Evolutionary conservation across 2,113 vertebrate genomes (phyloP), one percentile per base, ranked within the genome.

Genomic region (Cyprinodon variegatus): DNA sequence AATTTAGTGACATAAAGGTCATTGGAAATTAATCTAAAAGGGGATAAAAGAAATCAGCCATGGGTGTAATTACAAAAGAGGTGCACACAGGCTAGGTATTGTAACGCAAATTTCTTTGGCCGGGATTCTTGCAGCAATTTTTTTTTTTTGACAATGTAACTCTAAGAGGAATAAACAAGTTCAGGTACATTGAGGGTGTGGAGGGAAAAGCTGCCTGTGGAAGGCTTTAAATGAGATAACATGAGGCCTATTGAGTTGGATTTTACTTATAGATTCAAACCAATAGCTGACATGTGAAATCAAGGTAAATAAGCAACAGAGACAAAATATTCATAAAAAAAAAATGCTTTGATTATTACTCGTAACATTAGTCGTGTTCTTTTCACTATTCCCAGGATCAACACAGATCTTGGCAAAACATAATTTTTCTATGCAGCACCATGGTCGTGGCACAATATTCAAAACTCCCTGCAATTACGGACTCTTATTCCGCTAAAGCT

Each of bases 21-120:
- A 95, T 72, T 93, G 92, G 86, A 93, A 94, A 93, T 93, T 81
- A 94, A 94, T 93, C 93, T 91, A 90, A 91, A 92, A 84, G 75
- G 76, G 84, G n/a, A 90, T 92, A 90, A 94, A 94, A 92, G 94
- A 94, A 94, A 89, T 91, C 93, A 95, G 88, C 93, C 92, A 94
- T 90, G 94, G 92, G 91, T 95, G 93, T 95, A 95, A 95, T 95
- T 95, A 91, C 89, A 85, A 92, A 92, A 90, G 88, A 82, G 88
- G 85, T 79, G 84, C 85, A 83, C 64, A 82, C 74, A 79, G 92
- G 92, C 93, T 94, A 92, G 94, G 88, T 93, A 93, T 83, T 91
- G 90, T 86, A 87, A 88, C 85, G 90, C 84, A 88, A 89, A 93
- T 91, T 93, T 87, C 62, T 78, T 79, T 79, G 81, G 70, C 71